These are phyloP conservation scores for Leptopilina boulardi DNA, from an alignment of 1,140 invertebrate genomes.

Conservation along the genomic window DNA sequence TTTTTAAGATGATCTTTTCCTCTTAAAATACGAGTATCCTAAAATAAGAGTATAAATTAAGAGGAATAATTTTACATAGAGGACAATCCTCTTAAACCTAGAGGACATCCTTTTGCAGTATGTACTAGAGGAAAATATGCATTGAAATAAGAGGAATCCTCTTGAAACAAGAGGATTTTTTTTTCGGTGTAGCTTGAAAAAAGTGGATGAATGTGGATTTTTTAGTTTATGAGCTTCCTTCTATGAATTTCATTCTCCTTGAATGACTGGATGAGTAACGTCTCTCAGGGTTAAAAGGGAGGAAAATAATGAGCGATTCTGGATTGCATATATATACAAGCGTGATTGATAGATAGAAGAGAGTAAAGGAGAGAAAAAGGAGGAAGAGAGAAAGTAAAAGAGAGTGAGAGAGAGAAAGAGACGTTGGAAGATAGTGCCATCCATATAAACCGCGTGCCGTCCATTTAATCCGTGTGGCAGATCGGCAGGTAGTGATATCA, in stretches of 20 bases:
- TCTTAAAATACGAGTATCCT: too few species aligned
- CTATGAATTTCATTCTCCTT: neutral
- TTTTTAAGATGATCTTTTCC: too few species aligned
- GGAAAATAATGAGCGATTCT: constrained; percentile 6
- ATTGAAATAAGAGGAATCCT: too few species aligned
- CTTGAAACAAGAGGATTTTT: too few species aligned
- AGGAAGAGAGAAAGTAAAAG: neutral
- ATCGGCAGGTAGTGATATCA: constrained; percentile 13
- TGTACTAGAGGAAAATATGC: too few species aligned
- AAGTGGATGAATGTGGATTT: neutral
- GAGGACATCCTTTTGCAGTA: too few species aligned
- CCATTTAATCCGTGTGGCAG: constrained; percentile 21
- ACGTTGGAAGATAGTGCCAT: neutral
- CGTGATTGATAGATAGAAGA: neutral
- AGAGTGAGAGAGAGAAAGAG: neutral
- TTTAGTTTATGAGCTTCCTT: constrained; percentile 10
- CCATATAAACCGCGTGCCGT: constrained; percentile 15
- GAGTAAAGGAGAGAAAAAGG: neutral
- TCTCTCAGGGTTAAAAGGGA: neutral
- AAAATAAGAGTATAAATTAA: too few species aligned
- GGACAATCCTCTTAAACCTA: too few species aligned
- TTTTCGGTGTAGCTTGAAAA: too few species aligned
- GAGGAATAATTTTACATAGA: too few species aligned
- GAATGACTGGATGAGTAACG: constrained; percentile 5
- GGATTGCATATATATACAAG: neutral